Base-by-base conservation (phyloP, 2,888 invertebrate genomes). In the Morpho deidamia region DNA sequence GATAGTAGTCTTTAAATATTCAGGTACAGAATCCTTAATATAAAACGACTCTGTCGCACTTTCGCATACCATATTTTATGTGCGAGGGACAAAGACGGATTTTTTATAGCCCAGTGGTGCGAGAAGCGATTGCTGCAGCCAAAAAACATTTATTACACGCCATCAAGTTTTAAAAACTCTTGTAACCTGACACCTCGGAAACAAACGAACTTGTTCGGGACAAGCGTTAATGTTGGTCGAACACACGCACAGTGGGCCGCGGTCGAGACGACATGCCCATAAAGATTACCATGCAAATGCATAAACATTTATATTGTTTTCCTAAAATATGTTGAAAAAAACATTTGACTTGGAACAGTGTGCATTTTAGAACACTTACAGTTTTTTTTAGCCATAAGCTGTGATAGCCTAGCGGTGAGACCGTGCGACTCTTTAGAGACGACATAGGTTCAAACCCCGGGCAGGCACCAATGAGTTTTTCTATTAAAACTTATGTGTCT, bases 131-230 rank as follows among this genome's bases (percentile, higher is more conserved):
- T 45, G 51, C 53, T 49, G 56, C 59, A 57, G 59, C 53, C 59
- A 59, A 79, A 82, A 82, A 78, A 76, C 81, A 83, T 87, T 86
- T 83, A 82, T 83, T 79, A 86, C 82, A 71, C 66, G 68, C 83
- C 79, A 82, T 86, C 85, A 85, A 84, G 76, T 86, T 83, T 82
- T 77, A 71, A 79, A 78, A 78, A 78, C 78, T 44, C 38, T 66
- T 85, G 87, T 87, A 85, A 86, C 75, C 38, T 70, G 84, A 87
- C 84, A 86, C 87, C 78, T 60, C 63, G 41, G 61, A 66, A 75
- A 75, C 78, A 76, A 76, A 78, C 73, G 69, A 70, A 73, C 71
- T 71, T 69, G 63, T 69, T 66, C 62, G 56, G 69, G 71, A 77
- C 74, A 71, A 65, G 69, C 69, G 68, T 76, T 71, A 71, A 72